These are phyloP conservation scores for Anas flavirostris DNA, from an alignment of 2,797 vertebrate genomes.

Conservation along the genomic window DNA sequence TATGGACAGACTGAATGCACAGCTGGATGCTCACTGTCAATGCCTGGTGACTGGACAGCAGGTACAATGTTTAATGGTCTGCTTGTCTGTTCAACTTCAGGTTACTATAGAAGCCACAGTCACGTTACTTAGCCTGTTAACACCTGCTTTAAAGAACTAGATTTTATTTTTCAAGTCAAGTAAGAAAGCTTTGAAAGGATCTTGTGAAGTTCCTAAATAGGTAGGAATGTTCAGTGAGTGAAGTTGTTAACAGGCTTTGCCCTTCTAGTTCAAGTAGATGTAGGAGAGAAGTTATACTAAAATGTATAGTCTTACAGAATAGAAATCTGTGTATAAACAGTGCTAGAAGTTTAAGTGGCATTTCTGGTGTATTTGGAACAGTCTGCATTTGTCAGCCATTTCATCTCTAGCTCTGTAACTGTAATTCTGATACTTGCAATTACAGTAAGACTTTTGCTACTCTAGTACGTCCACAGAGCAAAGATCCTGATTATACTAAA, in stretches of 20 bases:
- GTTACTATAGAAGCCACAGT: background rate
- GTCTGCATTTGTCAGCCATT: background rate
- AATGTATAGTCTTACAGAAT: background rate
- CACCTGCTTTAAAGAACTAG: background rate
- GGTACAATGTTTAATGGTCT: constrained; percentile 75
- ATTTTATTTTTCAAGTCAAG: background rate
- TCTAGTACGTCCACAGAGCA: background rate
- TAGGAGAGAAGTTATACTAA: background rate
- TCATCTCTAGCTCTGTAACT: background rate
- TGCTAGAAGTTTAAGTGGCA: background rate
- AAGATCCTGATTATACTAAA: background rate
- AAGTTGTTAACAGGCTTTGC: background rate
- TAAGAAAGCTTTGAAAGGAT: background rate
- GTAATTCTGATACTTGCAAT: background rate
- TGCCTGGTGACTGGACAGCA: constrained; percentile 96
- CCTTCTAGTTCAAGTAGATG: background rate
- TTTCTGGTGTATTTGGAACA: background rate
- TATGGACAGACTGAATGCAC: constrained; percentile 98
- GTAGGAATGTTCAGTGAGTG: background rate
- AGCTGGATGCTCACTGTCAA: constrained; percentile 89
- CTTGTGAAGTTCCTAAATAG: background rate
- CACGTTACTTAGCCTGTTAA: background rate
- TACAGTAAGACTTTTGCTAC: background rate
- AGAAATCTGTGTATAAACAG: background rate
- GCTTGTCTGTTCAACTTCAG: background rate